A percentile compares a stretch with the other conserved stretches of the same genome.
phyloP scores from a whole-genome alignment of 2,113 vertebrate genomes.

The Osmerus mordax region DNA sequence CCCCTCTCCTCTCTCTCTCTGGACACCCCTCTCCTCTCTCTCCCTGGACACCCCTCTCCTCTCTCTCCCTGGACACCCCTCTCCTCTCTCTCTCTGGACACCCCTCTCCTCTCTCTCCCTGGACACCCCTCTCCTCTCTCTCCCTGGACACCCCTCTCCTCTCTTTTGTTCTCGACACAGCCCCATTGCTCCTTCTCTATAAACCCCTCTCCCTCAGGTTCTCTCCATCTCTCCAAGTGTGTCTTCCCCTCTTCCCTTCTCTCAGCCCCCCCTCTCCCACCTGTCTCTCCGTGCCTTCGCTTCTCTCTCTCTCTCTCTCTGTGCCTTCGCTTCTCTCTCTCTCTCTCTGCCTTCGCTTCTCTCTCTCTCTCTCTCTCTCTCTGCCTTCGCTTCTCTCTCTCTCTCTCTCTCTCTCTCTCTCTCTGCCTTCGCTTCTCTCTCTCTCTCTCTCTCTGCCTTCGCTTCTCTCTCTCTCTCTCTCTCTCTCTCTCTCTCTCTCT shows the following conservation, averaged over 20 bases:
- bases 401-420: conserved; percentile 5
- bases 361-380: conserved; percentile 16
- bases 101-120: background rate
- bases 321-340: too few relatives aligned
- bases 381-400: background rate
- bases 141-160: background rate
- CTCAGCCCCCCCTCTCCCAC: background rate
- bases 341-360: conserved; percentile 16
- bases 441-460: background rate
- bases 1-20: background rate
- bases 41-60: background rate
- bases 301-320: too few relatives aligned
- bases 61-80: background rate
- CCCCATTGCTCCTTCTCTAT: too few relatives aligned
- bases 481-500: conserved; percentile 10
- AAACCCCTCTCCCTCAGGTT: too few relatives aligned
- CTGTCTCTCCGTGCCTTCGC: background rate
- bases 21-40: background rate
- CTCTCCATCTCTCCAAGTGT: too few relatives aligned
- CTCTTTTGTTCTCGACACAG: background rate
- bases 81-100: background rate
- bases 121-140: background rate
- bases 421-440: too few relatives aligned
- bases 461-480: conserved; percentile 17
- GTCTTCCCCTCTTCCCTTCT: too few relatives aligned